Evolutionary conservation across 2,888 invertebrate genomes (phyloP), one percentile per base, ranked within the genome.

Genomic region (Leucania comma): DNA sequence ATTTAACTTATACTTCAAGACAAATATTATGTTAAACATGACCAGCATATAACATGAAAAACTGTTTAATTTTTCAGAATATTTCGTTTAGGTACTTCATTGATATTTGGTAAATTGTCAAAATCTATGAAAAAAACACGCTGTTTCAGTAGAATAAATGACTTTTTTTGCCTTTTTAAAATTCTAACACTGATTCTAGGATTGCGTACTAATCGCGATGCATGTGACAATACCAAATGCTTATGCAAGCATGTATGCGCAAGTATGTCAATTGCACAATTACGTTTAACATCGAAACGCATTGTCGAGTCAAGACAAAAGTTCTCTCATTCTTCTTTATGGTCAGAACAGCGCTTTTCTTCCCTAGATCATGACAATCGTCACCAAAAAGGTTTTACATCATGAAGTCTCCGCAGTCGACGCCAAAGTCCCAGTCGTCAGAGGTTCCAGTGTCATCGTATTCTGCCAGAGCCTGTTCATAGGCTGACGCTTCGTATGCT

Each of bases 341-440:
- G 42, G 42, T 20, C 22, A 51, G 51, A 71, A 65, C 67, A 81
- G 70, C 51, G 58, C 29, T 14, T 68, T 10, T 24, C 26, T 10
- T 53, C 32, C 32, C 48, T 50, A 70, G 57, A 77, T n/a, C 38
- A 32, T 54, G 54, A 58, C 50, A 26, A 54, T 3, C 10, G 12
- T 67, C 26, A 10, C 22, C 26, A 69, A 58, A 58, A 51, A 67
- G 38, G 54, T 65, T 86, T 91, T 97, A 97, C 96, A 97, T 97
- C 96, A 97, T 97, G 88, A 97, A 97, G 86, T 97, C 97, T 0
- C 97, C 97, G 88, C 97, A 97, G 89, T 97, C 97, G 77, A 97
- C 97, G 56, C 97, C 97, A 75, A 97, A 96, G 89, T 97, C 97
- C 94, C 97, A 97, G 84, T 97, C 97, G 84, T 97, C 97, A 1